Evolutionary conservation across 2,888 invertebrate species (phyloP).

Genomic region (Bombyx huttoni): DNA sequence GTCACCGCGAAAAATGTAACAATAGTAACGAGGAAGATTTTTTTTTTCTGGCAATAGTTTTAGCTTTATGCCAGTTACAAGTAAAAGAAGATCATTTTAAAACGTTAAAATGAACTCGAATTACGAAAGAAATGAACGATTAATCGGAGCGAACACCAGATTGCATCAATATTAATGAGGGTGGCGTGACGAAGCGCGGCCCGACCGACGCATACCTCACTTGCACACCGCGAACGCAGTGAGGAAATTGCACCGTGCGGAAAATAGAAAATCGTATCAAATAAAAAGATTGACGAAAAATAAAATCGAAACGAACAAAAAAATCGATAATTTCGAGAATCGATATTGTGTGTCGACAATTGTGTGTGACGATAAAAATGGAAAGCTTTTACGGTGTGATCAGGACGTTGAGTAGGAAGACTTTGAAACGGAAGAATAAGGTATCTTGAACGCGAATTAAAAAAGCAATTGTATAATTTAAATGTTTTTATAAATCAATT

Average conservation of each 20-base stretch:
- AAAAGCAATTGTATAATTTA: too few relatives aligned
- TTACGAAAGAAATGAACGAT: constrained; percentile 47
- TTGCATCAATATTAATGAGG: constrained; percentile 67
- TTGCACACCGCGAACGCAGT: constrained; percentile 54
- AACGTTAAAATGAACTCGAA: constrained; percentile 23
- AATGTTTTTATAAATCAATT: too few relatives aligned
- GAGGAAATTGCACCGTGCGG: constrained; percentile 28
- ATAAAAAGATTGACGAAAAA: constrained; percentile 4
- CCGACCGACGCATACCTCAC: constrained; percentile 40
- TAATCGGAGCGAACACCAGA: constrained; percentile 58
- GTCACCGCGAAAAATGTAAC: background rate
- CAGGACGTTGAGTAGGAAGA: constrained; percentile 57
- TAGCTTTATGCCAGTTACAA: too few relatives aligned
- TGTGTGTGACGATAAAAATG: constrained; percentile 26
- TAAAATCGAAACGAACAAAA: background rate
- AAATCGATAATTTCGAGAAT: background rate
- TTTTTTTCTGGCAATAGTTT: too few relatives aligned
- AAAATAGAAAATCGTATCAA: constrained; percentile 14
- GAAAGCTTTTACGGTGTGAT: constrained; percentile 61
- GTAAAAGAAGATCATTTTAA: constrained; percentile 11
- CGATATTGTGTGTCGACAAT: constrained; percentile 8
- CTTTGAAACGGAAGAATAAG: constrained; percentile 56
- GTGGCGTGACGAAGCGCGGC: constrained; percentile 28
- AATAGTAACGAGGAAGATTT: background rate
- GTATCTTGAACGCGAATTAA: constrained; percentile 16